A percentile compares a stretch with the other conserved stretches of the same genome.
phyloP scores from a whole-genome alignment of 1,140 invertebrate species.

The Spodoptera litura region DNA sequence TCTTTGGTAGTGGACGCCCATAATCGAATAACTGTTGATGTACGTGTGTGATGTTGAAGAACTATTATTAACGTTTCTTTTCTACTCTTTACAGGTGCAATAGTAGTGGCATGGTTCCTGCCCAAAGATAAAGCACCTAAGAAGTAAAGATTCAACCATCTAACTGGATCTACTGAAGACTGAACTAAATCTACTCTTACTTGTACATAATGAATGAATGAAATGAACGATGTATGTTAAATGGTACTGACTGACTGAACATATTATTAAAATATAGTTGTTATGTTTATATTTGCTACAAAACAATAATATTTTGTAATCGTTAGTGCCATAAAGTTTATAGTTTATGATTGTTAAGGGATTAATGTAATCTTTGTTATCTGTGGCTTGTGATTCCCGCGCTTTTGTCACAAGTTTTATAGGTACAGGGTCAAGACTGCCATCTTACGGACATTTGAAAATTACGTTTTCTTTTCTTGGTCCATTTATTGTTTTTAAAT shows the following conservation, averaged over 20 bases:
- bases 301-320: slow-evolving; percentile 19
- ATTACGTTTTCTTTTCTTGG: no score
- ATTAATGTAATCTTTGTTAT: slow-evolving; percentile 1
- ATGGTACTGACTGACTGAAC: slow-evolving; percentile 26
- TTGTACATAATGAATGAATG: slow-evolving; percentile 16
- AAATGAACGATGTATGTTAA: not conserved
- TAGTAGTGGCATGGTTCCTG: slow-evolving; percentile 72
- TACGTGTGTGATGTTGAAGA: no score
- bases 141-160: slow-evolving; percentile 52
- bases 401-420: no score
- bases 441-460: no score
- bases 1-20: no score
- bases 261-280: slow-evolving; percentile 7
- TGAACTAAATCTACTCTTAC: slow-evolving; percentile 31
- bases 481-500: no score
- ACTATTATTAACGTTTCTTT: not conserved
- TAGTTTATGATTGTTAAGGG: not conserved
- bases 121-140: slow-evolving; percentile 66
- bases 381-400: no score
- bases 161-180: slow-evolving; percentile 28
- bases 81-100: slow-evolving; percentile 66
- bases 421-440: no score
- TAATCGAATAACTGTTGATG: no score
- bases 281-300: not conserved
- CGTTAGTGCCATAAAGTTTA: slow-evolving; percentile 1